Evolutionary conservation across 2,113 vertebrate species (phyloP).

Genomic region (Labeo catla): DNA sequence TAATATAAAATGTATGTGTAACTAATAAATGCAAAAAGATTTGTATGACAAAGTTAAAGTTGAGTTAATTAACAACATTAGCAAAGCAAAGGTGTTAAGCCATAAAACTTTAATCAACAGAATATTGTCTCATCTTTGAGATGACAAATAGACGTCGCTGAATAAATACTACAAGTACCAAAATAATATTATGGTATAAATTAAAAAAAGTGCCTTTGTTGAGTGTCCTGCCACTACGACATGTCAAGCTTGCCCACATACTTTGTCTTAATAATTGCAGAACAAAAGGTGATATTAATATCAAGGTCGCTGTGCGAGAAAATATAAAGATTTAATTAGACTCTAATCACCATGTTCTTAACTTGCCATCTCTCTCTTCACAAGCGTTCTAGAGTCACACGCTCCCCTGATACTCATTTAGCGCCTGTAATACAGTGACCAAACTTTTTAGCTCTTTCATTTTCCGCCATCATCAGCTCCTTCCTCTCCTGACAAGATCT

Average conservation of each 20-base stretch:
- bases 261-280: not conserved
- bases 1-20: too few species aligned
- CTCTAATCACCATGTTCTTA: conserved; percentile 10
- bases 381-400: not conserved
- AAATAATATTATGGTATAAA: not conserved
- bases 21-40: too few species aligned
- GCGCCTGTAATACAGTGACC: not conserved
- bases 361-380: not conserved
- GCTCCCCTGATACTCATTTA: not conserved
- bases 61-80: too few species aligned
- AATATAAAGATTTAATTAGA: conserved; percentile 22
- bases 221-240: not conserved
- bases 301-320: not conserved
- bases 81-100: too few species aligned
- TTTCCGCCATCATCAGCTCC: conserved; percentile 31
- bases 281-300: conserved; percentile 23
- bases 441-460: conserved; percentile 38
- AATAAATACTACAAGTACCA: not conserved
- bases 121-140: too few species aligned
- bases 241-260: not conserved
- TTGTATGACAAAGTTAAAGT: too few species aligned
- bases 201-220: not conserved
- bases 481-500: conserved; percentile 27
- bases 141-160: not conserved
- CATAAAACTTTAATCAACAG: too few species aligned